A percentile compares a stretch with the other conserved stretches of the same genome.
phyloP scores from a whole-genome alignment of 2,797 vertebrate species.

The Hephaestus fuliginosus region DNA sequence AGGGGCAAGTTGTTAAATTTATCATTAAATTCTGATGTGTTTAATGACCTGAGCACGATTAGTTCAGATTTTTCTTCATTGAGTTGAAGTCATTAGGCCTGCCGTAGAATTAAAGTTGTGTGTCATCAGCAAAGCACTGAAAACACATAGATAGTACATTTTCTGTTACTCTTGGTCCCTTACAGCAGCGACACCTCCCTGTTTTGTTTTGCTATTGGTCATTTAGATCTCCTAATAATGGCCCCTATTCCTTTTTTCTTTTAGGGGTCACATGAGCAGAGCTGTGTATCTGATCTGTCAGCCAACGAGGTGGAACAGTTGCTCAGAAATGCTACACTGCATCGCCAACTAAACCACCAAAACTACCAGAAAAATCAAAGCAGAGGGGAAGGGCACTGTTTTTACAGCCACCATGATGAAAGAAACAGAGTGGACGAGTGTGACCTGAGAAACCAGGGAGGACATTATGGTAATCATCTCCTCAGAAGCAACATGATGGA shows the following conservation, averaged over 20 bases:
- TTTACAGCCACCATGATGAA: conserved; percentile 58
- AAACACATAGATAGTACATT: neutral
- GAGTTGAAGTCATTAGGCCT: neutral
- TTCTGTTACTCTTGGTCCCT: neutral
- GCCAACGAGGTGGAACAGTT: conserved; percentile 89
- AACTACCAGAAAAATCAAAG: conserved; percentile 2
- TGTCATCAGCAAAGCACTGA: neutral
- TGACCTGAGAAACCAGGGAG: conserved; percentile 61
- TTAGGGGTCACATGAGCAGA: conserved; percentile 63
- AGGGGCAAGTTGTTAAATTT: neutral
- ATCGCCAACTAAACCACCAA: conserved; percentile 25
- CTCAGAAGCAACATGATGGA: neutral
- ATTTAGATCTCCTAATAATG: neutral
- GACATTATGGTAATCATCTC: neutral
- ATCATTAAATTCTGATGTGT: conserved; percentile 1
- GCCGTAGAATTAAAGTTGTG: neutral
- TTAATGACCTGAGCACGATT: neutral
- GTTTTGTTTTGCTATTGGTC: neutral
- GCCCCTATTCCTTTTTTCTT: conserved; percentile 7
- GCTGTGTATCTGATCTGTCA: conserved; percentile 82
- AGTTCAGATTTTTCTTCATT: neutral
- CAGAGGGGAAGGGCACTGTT: conserved; percentile 2
- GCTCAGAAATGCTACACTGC: conserved; percentile 84
- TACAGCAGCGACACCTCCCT: neutral
- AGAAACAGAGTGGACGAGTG: neutral